These are phyloP conservation scores for Amphiprion ocellaris DNA, from an alignment of 2,113 vertebrate genomes.

Conservation along the genomic window DNA sequence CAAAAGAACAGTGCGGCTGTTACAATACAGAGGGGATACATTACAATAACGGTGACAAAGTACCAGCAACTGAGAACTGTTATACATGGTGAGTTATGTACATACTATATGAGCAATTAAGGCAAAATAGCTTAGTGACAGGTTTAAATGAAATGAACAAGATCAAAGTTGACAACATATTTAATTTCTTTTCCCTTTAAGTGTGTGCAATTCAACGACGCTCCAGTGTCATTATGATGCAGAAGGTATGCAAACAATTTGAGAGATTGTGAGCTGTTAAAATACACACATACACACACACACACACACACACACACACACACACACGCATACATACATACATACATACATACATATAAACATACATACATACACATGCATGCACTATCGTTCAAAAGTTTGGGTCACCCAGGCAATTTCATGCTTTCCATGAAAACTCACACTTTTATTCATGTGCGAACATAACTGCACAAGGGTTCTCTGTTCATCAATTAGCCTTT, in stretches of 20 bases:
- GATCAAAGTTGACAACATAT: neutral
- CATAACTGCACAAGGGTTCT: too few relatives aligned
- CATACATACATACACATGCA: too few relatives aligned
- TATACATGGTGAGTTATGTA: conserved; percentile 83
- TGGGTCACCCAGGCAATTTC: too few relatives aligned
- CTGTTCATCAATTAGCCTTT: too few relatives aligned
- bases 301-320: too few relatives aligned
- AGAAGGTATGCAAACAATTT: conserved; percentile 59
- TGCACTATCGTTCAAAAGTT: too few relatives aligned
- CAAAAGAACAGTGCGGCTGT: conserved; percentile 79
- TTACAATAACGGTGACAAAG: conserved; percentile 77
- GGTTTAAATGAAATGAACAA: neutral
- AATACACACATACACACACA: neutral
- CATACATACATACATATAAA: too few relatives aligned
- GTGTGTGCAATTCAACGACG: conserved; percentile 70
- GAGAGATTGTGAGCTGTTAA: neutral
- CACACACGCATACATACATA: too few relatives aligned
- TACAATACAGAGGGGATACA: conserved; percentile 71
- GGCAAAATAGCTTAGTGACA: neutral
- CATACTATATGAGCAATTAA: neutral
- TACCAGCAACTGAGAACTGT: conserved; percentile 85
- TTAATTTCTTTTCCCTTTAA: conserved; percentile 52
- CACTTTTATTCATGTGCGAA: too few relatives aligned
- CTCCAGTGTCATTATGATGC: conserved; percentile 67
- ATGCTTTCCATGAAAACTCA: too few relatives aligned